A percentile compares a stretch with the other conserved stretches of the same genome.
phyloP scores from a whole-genome alignment of 2,797 vertebrate genomes.

The Hirundo rustica region DNA sequence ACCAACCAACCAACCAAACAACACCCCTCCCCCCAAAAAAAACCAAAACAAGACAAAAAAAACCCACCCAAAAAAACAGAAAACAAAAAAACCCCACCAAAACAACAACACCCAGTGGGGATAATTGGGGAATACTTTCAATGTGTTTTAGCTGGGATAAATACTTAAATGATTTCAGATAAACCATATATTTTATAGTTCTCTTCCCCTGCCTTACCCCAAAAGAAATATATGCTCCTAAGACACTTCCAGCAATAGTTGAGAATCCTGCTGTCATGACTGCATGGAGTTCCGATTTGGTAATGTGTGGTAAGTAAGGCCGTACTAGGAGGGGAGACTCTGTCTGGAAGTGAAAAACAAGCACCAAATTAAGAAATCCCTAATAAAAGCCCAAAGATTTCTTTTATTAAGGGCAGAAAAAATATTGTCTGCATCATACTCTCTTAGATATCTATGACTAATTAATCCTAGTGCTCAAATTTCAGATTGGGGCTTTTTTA shows the following conservation, averaged over 20 bases:
- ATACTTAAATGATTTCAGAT: neutral
- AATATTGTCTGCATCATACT: neutral
- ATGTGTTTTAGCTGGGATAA: neutral
- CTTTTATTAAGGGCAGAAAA: neutral
- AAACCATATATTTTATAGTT: neutral
- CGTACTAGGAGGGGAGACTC: slow-evolving; percentile 83
- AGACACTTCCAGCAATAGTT: slow-evolving; percentile 82
- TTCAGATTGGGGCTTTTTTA: neutral
- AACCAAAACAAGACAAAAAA: no score
- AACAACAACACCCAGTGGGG: neutral
- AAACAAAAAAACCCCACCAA: neutral
- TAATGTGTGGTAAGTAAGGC: slow-evolving; percentile 80
- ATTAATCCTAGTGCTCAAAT: neutral
- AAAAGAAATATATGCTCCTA: slow-evolving; percentile 86
- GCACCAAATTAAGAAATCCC: neutral
- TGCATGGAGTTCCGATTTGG: slow-evolving; percentile 86
- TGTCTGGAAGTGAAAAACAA: slow-evolving; percentile 68
- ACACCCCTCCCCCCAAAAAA: no score
- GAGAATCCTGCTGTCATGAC: slow-evolving; percentile 87
- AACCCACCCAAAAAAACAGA: no score
- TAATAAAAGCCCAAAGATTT: neutral
- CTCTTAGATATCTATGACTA: neutral
- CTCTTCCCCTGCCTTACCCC: slow-evolving; percentile 77
- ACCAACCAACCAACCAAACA: no score
- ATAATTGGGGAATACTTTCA: neutral